Conservation (phyloP, 2,888 invertebrate genomes). For the Amblyteles armatorius region DNA sequence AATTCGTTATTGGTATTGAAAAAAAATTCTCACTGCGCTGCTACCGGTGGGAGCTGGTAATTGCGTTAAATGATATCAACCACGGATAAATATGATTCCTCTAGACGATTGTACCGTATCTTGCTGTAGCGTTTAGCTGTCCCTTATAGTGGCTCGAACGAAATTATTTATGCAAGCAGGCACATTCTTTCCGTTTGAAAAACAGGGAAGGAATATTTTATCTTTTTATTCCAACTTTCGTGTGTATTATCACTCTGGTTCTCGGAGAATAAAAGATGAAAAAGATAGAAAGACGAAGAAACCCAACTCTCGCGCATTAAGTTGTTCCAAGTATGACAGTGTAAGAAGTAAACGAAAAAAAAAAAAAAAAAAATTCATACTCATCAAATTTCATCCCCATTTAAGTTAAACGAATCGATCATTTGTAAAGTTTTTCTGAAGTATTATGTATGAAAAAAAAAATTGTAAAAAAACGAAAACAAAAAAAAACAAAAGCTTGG, state of each 20-base stretch:
- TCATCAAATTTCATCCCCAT: constrained; percentile 76
- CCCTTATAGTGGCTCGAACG: constrained; percentile 48
- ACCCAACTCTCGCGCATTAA: constrained; percentile 64
- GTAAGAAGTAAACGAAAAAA: constrained; percentile 32
- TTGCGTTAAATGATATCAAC: constrained; percentile 20
- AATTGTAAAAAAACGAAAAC: constrained; percentile 30
- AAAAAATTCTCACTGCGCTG: constrained; percentile 11
- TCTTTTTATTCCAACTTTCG: constrained; percentile 22
- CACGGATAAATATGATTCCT: constrained; percentile 35
- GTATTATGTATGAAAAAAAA: constrained; percentile 74
- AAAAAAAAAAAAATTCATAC: constrained; percentile 54
- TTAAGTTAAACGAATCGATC: constrained; percentile 75
- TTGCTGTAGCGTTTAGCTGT: constrained; percentile 53
- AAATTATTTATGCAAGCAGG: constrained; percentile 56
- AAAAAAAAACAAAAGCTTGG: constrained; percentile 36
- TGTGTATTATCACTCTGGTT: constrained; percentile 27
- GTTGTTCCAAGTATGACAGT: constrained; percentile 68
- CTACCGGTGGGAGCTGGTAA: not conserved
- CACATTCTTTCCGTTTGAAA: constrained; percentile 25
- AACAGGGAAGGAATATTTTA: constrained; percentile 3
- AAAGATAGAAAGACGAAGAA: constrained; percentile 17
- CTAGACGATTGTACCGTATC: constrained; percentile 44
- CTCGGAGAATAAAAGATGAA: constrained; percentile 5
- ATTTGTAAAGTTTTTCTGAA: constrained; percentile 79
- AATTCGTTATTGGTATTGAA: constrained; percentile 1